Conservation (phyloP, 2,888 invertebrate genomes). For the Cephus sareptanus region DNA sequence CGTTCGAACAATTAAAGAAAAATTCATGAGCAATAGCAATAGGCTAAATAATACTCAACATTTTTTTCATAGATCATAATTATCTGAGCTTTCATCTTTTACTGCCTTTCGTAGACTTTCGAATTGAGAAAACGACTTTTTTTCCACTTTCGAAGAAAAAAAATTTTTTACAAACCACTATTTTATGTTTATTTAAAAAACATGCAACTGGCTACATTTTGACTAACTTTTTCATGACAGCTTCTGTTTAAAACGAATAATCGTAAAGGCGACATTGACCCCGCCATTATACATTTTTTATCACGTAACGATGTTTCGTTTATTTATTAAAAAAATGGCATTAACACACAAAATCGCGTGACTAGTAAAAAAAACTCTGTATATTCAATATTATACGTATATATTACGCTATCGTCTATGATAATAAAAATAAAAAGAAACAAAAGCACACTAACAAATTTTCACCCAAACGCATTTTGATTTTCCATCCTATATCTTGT, state of each 20-base stretch:
- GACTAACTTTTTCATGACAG: not conserved
- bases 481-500: no score
- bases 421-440: no score
- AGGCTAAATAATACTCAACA: no score
- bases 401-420: no score
- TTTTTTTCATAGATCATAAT: no score
- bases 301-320: not conserved
- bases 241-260: not conserved
- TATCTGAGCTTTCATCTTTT: not conserved
- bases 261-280: not conserved
- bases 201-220: not conserved
- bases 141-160: not conserved
- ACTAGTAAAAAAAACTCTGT: no score
- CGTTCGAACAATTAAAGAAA: not conserved
- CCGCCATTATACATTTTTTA: not conserved
- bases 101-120: not conserved
- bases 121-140: not conserved
- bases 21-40: not conserved
- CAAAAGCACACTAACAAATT: no score
- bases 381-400: no score
- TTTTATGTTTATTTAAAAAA: not conserved
- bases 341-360: no score
- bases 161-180: not conserved
- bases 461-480: no score
- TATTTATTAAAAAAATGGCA: not conserved